A percentile compares a stretch with the other conserved stretches of the same genome.
phyloP scores from a whole-genome alignment of 2,113 vertebrate genomes.

The Etheostoma cragini region DNA sequence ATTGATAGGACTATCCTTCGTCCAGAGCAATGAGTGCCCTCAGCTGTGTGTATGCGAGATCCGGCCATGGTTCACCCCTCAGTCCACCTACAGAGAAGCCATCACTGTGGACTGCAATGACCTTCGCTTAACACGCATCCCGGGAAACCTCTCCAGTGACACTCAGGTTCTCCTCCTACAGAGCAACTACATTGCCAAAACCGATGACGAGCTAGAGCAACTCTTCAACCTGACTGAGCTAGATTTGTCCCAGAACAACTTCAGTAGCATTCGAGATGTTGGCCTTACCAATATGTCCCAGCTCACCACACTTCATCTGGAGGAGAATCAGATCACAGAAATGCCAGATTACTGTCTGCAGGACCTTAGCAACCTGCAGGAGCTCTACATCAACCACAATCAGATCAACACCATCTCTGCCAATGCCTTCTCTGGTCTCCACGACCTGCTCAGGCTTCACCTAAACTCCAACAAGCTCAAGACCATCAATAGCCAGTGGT shows the following conservation, averaged over 20 bases:
- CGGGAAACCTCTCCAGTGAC: conserved; percentile 94
- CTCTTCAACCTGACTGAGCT: conserved; percentile 96
- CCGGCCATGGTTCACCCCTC: conserved; percentile 98
- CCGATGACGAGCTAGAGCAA: conserved; percentile 92
- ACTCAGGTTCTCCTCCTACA: conserved; percentile 97
- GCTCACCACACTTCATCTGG: conserved; percentile 95
- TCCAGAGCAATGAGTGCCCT: conserved; percentile 90
- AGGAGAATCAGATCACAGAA: conserved; percentile 96
- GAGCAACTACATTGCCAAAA: conserved; percentile 96
- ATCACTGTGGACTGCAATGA: conserved; percentile 98
- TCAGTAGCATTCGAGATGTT: conserved; percentile 92
- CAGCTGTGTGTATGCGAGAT: conserved; percentile 97
- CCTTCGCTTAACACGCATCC: conserved; percentile 94
- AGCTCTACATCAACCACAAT: conserved; percentile 99
- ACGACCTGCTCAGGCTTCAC: conserved; percentile 93
- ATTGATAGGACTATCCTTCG: conserved; percentile 83
- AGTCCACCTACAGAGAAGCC: conserved; percentile 98
- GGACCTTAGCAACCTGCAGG: conserved; percentile 94
- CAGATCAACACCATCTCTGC: conserved; percentile 95
- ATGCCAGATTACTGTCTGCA: conserved; percentile 95
- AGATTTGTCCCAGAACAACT: conserved; percentile 98
- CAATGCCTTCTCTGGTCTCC: conserved; percentile 92
- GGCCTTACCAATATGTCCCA: conserved; percentile 94
- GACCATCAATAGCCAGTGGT: conserved; percentile 95
- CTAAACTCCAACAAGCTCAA: conserved; percentile 96